phyloP scores from a whole-genome alignment of 2,888 invertebrate genomes.

The Acanthoscelides obtectus region DNA sequence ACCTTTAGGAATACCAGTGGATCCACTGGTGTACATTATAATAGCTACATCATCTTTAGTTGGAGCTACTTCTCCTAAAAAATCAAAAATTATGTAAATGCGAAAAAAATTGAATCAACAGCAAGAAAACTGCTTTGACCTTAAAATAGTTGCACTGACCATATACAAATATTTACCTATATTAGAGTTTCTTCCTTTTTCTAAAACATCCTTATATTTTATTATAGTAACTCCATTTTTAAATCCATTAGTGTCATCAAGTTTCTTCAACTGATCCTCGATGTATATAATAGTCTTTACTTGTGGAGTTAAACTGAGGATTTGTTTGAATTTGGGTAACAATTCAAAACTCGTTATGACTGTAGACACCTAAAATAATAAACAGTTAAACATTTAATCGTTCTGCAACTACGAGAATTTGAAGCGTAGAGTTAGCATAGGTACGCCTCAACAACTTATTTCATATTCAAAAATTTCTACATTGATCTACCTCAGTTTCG shows the following conservation, averaged over 20 bases:
- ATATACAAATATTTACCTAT: slow-evolving; percentile 36
- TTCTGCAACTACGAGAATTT: no score
- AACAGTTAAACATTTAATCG: no score
- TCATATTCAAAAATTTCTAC: not conserved
- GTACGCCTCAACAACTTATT: no score
- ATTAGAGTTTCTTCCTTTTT: slow-evolving; percentile 45
- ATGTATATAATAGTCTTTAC: slow-evolving; percentile 77
- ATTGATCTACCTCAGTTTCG: slow-evolving; percentile 78
- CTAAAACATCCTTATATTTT: slow-evolving; percentile 66
- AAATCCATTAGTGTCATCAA: slow-evolving; percentile 56
- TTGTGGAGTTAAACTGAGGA: slow-evolving; percentile 64
- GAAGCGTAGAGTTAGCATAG: no score
- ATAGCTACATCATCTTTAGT: slow-evolving; percentile 76
- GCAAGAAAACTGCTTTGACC: not conserved
- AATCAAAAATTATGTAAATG: not conserved
- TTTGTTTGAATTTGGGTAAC: slow-evolving; percentile 78
- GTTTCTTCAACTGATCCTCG: slow-evolving; percentile 69
- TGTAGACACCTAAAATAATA: slow-evolving; percentile 44
- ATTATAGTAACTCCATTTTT: slow-evolving; percentile 65
- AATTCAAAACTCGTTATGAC: slow-evolving; percentile 89
- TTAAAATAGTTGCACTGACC: not conserved
- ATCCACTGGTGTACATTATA: slow-evolving; percentile 97
- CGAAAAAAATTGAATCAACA: not conserved
- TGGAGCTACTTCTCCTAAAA: slow-evolving; percentile 58
- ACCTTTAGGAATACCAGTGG: slow-evolving; percentile 90